Base-by-base conservation (phyloP, 2,888 invertebrate species). In the Beris chalybata region DNA sequence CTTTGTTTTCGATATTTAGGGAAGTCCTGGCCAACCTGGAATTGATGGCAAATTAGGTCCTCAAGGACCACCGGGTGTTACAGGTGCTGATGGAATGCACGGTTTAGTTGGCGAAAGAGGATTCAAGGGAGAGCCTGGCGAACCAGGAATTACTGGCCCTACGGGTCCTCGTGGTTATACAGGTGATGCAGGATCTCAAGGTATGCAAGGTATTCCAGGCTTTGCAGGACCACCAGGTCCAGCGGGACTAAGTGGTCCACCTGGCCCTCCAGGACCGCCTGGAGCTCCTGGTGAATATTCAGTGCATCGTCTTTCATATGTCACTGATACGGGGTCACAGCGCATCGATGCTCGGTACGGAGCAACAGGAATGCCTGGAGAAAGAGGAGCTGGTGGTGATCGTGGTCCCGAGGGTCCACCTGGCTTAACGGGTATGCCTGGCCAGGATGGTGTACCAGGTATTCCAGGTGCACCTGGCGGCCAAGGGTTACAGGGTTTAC, bases 41-140 rank as follows among this genome's bases (percentile, higher is more conserved):
- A 38, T 32, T 11, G 71, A 69, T 1, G 92, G 92, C 3, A 74
- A 80, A 1, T 75, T 82, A 4, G 91, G 91, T 0, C 87, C 87
- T 71, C 83, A 85, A 73, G 93, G 92, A n/a, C 89, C 88, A 69
- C 87, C 89, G 44, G 92, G 92, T 1, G 83, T 85, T 69, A 83
- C 87, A 4, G 93, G 93, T 0, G 82, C 85, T 47, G 85, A 86
- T 4, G 93, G 93, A 3, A 77, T 86, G 57, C 86, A 87, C 0
- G 77, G 77, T n/a, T 67, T 72, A 12, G 47, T 65, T 1, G 92
- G 92, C 1, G 75, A 80, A 0, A 75, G 82, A 6, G 70, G 70
- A 22, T 85, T 86, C 72, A 84, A 85, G 70, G 91, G 91, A 0
- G 88, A 88, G 67, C 90, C 88, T 74, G 93, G 93, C 0, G 90